Conservation (phyloP, 2,797 vertebrate genomes). For the Pygocentrus nattereri region DNA sequence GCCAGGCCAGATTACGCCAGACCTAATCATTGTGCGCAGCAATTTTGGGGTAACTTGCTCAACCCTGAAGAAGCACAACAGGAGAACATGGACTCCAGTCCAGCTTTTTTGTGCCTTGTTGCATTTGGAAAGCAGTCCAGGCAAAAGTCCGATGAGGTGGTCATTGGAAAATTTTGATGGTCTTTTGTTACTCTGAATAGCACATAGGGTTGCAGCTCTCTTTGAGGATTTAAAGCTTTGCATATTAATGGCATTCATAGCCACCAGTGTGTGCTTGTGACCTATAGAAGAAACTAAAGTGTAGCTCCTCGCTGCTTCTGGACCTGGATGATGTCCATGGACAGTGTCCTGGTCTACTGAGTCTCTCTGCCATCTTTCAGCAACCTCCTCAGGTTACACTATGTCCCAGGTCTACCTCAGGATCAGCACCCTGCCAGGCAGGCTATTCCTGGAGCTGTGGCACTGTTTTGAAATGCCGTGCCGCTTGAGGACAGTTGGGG, state of each 20-base stretch:
- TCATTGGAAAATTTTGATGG: neutral
- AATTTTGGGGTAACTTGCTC: neutral
- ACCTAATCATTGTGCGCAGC: neutral
- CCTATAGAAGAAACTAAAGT: neutral
- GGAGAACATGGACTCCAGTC: neutral
- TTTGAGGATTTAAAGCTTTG: slow-evolving; percentile 17
- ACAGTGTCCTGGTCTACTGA: neutral
- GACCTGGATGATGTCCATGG: neutral
- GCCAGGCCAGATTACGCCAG: neutral
- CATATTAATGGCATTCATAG: slow-evolving; percentile 9
- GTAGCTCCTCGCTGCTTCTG: neutral
- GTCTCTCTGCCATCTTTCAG: neutral
- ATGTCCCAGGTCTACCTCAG: neutral
- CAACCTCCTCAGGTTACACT: slow-evolving; percentile 42
- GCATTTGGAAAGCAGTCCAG: neutral
- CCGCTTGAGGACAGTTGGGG: neutral
- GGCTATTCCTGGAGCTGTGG: slow-evolving; percentile 50
- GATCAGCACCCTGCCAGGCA: neutral
- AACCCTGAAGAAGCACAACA: neutral
- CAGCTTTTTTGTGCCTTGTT: neutral
- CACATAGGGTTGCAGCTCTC: neutral
- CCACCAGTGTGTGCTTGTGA: slow-evolving; percentile 9
- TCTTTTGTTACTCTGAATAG: neutral
- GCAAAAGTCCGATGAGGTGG: neutral
- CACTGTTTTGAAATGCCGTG: slow-evolving; percentile 45